Evolutionary conservation across 2,113 vertebrate genomes (phyloP), one percentile per base, ranked within the genome.

Genomic region (Mirounga angustirostris): DNA sequence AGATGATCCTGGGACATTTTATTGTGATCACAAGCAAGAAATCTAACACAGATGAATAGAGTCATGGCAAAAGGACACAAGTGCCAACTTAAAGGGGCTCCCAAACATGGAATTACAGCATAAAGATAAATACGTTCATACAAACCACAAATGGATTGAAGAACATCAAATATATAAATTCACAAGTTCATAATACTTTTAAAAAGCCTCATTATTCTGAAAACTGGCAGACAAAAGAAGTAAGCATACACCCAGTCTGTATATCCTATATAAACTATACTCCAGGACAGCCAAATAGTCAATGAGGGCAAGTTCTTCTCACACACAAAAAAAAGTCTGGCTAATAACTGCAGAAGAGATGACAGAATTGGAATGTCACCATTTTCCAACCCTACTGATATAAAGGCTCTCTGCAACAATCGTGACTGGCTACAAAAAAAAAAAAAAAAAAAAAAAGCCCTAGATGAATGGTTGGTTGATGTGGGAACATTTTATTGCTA

Each of bases 171-270:
- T 71, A 80, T 0, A 61, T 10, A 74, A 89, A 94, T 54, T 40
- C 43, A 30, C 50, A n/a, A 58, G 21, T 92, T 61, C 13, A 61
- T 52, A 74, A 80, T 15, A 2, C 30, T 46, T 90, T 26, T 18
- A 18, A 69, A 93, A 91, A 78, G 18, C 4, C 2, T 54, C 91
- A 71, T 85, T 78, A 96, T 80, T 74, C 73, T 88, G 36, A 91
- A 96, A 93, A 61, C 22, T 65, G 43, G 61, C 30, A 94, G 93
- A 96, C 78, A 83, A 80, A 93, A 58, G 18, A 93, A 93, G 0
- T 30, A 18, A 65, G 28, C 36, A 87, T n/a, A 58, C 10, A 61
- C 26, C 5, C 36, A 86, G 33, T 59, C 14, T 86, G 7, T 28
- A 95, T 40, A 56, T 54, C 40, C 79, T 92, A 15, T 54, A 81